These are phyloP conservation scores for Neopelma chrysocephalum DNA, from an alignment of 2,797 vertebrate genomes.

Conservation along the genomic window DNA sequence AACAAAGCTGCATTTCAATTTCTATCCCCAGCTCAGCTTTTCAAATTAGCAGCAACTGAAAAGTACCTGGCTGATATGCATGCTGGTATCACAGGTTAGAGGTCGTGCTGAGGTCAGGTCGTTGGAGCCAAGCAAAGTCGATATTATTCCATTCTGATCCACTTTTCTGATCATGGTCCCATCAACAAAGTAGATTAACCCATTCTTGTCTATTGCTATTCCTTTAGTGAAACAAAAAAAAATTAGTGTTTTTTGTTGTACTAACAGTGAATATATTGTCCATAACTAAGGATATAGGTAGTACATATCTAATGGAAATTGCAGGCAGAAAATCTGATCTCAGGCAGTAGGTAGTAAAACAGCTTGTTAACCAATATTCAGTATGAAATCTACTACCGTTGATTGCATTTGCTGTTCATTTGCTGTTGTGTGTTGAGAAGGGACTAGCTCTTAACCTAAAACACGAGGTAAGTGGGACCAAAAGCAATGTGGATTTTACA, in stretches of 20 bases:
- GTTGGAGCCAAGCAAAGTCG: constrained; percentile 94
- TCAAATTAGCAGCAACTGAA: background rate
- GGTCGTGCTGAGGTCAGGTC: constrained; percentile 95
- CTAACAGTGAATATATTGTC: background rate
- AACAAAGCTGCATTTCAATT: background rate
- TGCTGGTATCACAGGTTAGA: constrained; percentile 93
- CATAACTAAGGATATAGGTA: background rate
- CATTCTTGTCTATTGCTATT: constrained; percentile 92
- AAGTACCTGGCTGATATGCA: constrained; percentile 96
- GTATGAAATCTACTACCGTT: background rate
- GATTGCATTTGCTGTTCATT: background rate
- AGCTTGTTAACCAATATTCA: background rate
- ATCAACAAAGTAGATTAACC: constrained; percentile 97
- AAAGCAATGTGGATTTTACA: background rate
- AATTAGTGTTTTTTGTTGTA: background rate
- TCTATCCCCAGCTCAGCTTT: background rate
- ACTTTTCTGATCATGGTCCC: constrained; percentile 97
- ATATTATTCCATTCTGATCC: constrained; percentile 95
- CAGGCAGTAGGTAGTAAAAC: background rate
- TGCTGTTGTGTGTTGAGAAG: background rate
- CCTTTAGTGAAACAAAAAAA: constrained; percentile 75
- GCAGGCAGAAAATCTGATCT: background rate
- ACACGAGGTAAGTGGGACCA: background rate
- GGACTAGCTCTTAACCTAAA: background rate
- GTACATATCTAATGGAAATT: background rate